Percentiles rank a stretch among this genome's conserved stretches.
phyloP scores from a whole-genome alignment of 2,113 vertebrate genomes.

The Nannospalax galili region DNA sequence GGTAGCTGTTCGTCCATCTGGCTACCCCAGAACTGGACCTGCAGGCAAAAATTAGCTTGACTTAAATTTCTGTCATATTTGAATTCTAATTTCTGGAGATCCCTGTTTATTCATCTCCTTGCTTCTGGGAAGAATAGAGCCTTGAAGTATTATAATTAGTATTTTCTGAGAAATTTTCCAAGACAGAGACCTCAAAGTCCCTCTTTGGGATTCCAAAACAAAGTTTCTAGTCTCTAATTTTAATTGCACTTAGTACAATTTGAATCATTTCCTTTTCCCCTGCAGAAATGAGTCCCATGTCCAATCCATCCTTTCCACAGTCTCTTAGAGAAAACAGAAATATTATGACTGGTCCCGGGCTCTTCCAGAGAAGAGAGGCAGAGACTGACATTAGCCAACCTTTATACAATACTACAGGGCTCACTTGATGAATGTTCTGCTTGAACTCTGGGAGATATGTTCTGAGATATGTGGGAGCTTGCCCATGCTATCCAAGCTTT shows the following conservation, averaged over 20 bases:
- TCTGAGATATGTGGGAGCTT: neutral
- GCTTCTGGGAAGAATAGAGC: conserved; percentile 45
- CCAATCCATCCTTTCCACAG: neutral
- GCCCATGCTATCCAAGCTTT: neutral
- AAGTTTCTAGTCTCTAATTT: conserved; percentile 65
- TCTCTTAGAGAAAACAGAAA: neutral
- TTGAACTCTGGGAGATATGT: too few species aligned
- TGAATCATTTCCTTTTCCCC: conserved; percentile 61
- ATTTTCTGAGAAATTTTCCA: conserved; percentile 69
- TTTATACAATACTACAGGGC: rapidly evolving
- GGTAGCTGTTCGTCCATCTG: neutral
- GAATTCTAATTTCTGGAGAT: conserved; percentile 44
- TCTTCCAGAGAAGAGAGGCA: neutral
- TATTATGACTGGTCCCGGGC: neutral
- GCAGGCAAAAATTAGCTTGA: neutral
- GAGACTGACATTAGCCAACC: neutral
- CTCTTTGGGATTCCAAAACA: conserved; percentile 65
- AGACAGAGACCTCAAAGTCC: conserved; percentile 38
- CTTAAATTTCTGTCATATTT: conserved; percentile 30
- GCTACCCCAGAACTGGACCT: neutral
- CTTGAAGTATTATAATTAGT: conserved; percentile 60
- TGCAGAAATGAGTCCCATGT: conserved; percentile 40
- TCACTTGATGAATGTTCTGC: neutral
- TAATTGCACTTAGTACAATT: conserved; percentile 66
- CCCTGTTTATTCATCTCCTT: neutral